These are phyloP conservation scores for Emydocephalus ijimae DNA, from an alignment of 2,113 vertebrate genomes.

Conservation along the genomic window DNA sequence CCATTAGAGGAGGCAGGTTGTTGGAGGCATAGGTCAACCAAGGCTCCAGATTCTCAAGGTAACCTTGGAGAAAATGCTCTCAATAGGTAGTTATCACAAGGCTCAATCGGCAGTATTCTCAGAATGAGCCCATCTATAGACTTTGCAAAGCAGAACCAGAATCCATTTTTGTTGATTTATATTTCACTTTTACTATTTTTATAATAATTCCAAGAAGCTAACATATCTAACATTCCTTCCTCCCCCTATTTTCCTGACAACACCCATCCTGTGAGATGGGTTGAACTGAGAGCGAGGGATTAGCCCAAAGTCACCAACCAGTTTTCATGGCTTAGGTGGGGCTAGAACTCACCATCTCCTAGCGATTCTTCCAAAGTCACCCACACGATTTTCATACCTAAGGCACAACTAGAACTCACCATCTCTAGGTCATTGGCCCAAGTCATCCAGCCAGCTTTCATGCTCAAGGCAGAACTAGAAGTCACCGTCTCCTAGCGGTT, in stretches of 20 bases:
- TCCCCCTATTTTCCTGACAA: background rate
- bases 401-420: background rate
- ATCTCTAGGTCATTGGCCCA: background rate
- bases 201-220: background rate
- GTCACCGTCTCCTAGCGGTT: background rate
- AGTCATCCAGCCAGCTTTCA: background rate
- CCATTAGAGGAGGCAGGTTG: background rate
- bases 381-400: background rate
- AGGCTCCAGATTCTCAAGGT: too few species aligned
- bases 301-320: background rate
- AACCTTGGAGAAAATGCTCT: background rate
- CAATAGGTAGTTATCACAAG: too few species aligned
- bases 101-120: too few species aligned
- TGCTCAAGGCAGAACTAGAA: background rate
- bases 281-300: background rate
- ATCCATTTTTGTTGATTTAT: background rate
- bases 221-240: background rate
- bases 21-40: rapidly evolving
- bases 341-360: background rate
- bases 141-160: background rate
- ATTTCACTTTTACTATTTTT: background rate
- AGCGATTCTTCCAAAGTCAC: background rate
- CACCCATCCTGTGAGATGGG: background rate
- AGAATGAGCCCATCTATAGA: too few species aligned
- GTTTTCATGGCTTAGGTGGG: background rate